A percentile compares a stretch with the other conserved stretches of the same genome.
Conservation (phyloP, 2,888 invertebrate species). For the Cerceris rybyensis region DNA sequence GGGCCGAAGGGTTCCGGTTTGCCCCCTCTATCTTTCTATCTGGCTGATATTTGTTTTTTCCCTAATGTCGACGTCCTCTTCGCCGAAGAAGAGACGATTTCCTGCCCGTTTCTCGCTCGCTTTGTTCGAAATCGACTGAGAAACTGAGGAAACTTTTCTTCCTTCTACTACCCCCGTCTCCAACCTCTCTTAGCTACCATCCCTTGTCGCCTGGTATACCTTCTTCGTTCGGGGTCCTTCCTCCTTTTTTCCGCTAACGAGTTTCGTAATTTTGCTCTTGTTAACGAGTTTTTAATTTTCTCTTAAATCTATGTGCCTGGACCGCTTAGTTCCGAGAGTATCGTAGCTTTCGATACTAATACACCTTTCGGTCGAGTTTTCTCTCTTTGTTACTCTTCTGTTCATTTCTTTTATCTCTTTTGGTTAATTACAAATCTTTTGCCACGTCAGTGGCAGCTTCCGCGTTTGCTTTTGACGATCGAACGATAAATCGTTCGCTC, state of each 20-base stretch:
- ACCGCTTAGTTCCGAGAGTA: slow-evolving; percentile 1
- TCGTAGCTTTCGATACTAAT: slow-evolving; percentile 42
- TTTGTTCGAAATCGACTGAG: slow-evolving; percentile 46
- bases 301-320: slow-evolving; percentile 48
- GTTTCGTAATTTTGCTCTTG: slow-evolving; percentile 62
- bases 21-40: slow-evolving; percentile 21
- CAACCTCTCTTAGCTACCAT: not conserved
- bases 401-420: slow-evolving; percentile 8
- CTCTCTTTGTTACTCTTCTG: no score
- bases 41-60: slow-evolving; percentile 63
- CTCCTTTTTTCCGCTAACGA: slow-evolving; percentile 53
- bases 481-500: not conserved
- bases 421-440: slow-evolving; percentile 46
- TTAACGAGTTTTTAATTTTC: slow-evolving; percentile 64
- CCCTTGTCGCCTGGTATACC: not conserved
- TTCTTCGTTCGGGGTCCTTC: slow-evolving; percentile 4
- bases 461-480: not conserved
- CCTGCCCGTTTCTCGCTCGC: slow-evolving; percentile 22
- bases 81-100: slow-evolving; percentile 35
- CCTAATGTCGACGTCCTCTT: slow-evolving; percentile 52
- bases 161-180: slow-evolving; percentile 1
- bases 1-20: slow-evolving; percentile 62
- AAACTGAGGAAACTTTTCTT: slow-evolving; percentile 33
- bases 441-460: not conserved
- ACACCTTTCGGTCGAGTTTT: slow-evolving; percentile 33